Evolutionary conservation across 2,888 invertebrate species (phyloP).

Genomic region (Stratiomys singularior): DNA sequence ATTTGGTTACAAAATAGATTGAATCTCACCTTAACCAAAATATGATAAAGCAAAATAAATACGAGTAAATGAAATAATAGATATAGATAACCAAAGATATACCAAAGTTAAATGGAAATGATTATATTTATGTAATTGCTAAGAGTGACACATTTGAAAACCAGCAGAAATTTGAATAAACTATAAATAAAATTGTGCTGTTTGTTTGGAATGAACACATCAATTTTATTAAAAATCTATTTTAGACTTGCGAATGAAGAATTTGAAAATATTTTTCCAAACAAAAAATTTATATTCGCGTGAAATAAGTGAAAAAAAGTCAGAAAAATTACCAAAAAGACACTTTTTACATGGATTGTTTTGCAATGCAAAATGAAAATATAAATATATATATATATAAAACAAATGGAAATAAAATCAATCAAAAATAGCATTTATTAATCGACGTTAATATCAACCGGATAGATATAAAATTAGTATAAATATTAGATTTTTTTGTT

Average conservation of each 20-base stretch:
- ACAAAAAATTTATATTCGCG: too few species aligned
- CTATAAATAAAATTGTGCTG: neutral
- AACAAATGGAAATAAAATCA: neutral
- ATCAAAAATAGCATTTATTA: neutral
- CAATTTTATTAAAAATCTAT: too few species aligned
- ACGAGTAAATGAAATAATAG: conserved; percentile 3
- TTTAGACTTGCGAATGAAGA: too few species aligned
- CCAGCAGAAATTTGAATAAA: too few species aligned
- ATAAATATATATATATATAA: neutral
- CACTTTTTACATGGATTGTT: neutral
- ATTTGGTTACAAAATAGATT: neutral
- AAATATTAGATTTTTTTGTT: neutral
- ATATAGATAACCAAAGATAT: conserved; percentile 36
- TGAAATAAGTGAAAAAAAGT: too few species aligned
- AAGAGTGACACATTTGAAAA: neutral
- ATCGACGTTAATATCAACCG: neutral
- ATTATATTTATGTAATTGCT: conserved; percentile 8
- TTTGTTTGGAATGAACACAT: neutral
- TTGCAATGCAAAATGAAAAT: neutral
- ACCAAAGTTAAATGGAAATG: conserved; percentile 8
- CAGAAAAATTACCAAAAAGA: too few species aligned
- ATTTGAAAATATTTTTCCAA: too few species aligned
- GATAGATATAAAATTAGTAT: neutral
- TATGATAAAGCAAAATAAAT: neutral
- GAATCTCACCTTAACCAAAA: conserved; percentile 23